Percentiles rank a stretch among this genome's conserved stretches.
These are phyloP conservation scores for Siphamia tubifer DNA, from an alignment of 2,113 vertebrate genomes.

Conservation along the genomic window DNA sequence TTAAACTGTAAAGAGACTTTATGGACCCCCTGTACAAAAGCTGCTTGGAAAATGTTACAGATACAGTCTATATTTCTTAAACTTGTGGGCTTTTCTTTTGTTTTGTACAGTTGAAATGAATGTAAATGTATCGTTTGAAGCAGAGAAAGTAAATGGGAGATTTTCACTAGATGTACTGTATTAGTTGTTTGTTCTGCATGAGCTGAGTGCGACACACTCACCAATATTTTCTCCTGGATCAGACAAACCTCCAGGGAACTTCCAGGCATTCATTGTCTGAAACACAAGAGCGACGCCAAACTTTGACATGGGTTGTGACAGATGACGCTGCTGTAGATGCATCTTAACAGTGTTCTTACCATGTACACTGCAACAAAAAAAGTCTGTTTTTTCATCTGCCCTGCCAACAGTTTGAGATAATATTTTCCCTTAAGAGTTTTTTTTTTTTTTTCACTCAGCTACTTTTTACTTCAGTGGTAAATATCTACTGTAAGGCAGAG, in stretches of 20 bases:
- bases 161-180: conserved; percentile 42
- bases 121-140: conserved; percentile 36
- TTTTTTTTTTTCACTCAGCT: too few species aligned
- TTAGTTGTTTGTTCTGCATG: conserved; percentile 3
- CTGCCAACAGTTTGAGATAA: neutral
- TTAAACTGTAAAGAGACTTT: too few species aligned
- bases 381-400: neutral
- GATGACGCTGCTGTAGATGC: conserved; percentile 48
- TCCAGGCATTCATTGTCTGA: conserved; percentile 90
- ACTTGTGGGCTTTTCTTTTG: too few species aligned
- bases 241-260: conserved; percentile 93
- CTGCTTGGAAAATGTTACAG: conserved; percentile 55
- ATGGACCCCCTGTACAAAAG: too few species aligned
- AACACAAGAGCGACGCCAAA: conserved; percentile 39
- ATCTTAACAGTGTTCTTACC: neutral
- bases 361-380: neutral
- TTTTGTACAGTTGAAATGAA: conserved; percentile 50
- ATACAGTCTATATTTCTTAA: too few species aligned
- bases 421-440: neutral
- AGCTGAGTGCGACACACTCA: conserved; percentile 79
- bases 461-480: neutral
- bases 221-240: conserved; percentile 93
- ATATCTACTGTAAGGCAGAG: neutral
- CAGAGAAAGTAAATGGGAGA: neutral
- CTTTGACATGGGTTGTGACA: neutral